Evolutionary conservation across 2,113 vertebrate genomes (phyloP), one percentile per base, ranked within the genome.

Genomic region (Leptobrachium leishanense): DNA sequence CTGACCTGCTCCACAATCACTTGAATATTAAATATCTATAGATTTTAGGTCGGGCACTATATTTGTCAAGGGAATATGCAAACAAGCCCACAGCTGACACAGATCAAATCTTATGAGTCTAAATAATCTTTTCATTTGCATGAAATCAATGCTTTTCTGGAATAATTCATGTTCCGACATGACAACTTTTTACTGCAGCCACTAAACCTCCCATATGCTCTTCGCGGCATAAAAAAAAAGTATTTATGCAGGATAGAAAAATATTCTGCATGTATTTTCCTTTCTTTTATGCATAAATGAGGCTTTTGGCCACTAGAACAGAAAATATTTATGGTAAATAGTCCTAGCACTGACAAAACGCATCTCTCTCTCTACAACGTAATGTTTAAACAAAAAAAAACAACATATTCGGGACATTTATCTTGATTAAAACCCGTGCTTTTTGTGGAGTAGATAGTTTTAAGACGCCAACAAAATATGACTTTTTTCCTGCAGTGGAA

Each of bases 251-350:
- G 83, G 89, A 80, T 86, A 4, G 75, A 31, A 31, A 82, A 68
- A 65, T 6, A 85, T 82, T 70, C 57, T 82, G 83, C 67, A 71
- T 83, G 8, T 50, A 59, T 68, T 86, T 70, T 66, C 81, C 83
- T 31, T 31, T 31, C 3, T 63, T 86, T 84, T 57, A 50, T 83
- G 63, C 82, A 85, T 46, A 82, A 87, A 13, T 72, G 82, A 87
- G 74, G 78, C 7, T 85, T 87, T 87, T 87, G 44, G 82, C 79
- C 80, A 83, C 75, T 83, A 85, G 82, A 75, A 85, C 88, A 86
- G 83, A 3, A 2, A 88, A 70, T 83, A 84, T 85, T 88, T 87
- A 86, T 84, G 75, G 85, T 87, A 87, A 84, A 72, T 2, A 84
- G 81, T 85, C 43, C 64, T 85, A 85, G 88, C 84, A 50, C 53